phyloP scores from a whole-genome alignment of 2,888 invertebrate species.

The Ptychoptera albimana region DNA sequence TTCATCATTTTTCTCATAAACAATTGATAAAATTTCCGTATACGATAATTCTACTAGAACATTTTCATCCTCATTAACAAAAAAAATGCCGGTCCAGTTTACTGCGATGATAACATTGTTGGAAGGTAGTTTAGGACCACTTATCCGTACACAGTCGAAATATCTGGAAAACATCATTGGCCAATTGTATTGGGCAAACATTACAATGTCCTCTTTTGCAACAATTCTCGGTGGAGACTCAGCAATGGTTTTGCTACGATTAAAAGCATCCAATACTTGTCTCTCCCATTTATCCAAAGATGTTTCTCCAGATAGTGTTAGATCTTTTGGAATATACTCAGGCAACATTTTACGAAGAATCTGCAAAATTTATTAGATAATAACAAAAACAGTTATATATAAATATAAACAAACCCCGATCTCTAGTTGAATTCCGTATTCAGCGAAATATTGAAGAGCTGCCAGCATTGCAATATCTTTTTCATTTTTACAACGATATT shows the following conservation, averaged over 20 bases:
- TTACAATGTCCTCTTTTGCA: constrained; percentile 81
- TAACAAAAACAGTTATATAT: not conserved
- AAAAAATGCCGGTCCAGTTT: constrained; percentile 86
- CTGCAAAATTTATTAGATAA: constrained; percentile 12
- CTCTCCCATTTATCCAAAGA: constrained; percentile 55
- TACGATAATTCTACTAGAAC: constrained; percentile 69
- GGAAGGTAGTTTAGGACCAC: constrained; percentile 47
- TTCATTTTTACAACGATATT: constrained; percentile 72
- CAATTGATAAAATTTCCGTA: constrained; percentile 68
- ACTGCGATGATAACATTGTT: constrained; percentile 79
- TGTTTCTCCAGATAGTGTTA: constrained; percentile 38
- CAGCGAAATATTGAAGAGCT: constrained; percentile 81
- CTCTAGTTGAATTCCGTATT: constrained; percentile 52
- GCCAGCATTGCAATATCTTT: constrained; percentile 77
- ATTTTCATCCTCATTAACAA: constrained; percentile 83
- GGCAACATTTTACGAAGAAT: constrained; percentile 17
- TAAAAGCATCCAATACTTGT: constrained; percentile 53
- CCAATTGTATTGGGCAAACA: constrained; percentile 85
- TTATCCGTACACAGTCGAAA: constrained; percentile 72
- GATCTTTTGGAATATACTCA: constrained; percentile 20
- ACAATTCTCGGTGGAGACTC: constrained; percentile 45
- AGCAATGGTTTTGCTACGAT: constrained; percentile 53
- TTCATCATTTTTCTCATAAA: constrained; percentile 28
- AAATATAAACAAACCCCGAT: constrained; percentile 37
- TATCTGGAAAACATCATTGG: constrained; percentile 87